phyloP scores from a whole-genome alignment of 2,888 invertebrate species.

The Linnaemya vulpina region DNA sequence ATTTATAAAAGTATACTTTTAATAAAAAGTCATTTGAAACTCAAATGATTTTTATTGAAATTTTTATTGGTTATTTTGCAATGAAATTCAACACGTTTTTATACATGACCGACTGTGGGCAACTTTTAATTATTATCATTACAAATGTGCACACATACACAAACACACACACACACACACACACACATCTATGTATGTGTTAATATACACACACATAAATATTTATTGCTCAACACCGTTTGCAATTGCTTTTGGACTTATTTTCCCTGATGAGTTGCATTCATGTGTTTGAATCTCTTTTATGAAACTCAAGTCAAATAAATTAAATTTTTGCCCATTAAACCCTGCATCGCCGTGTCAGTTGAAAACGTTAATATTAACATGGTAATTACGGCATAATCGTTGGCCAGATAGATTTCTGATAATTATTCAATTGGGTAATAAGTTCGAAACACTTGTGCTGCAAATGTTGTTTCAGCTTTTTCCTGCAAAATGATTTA shows the following conservation, averaged over 20 bases:
- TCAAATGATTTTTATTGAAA: no score
- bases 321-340: not conserved
- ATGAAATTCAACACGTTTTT: no score
- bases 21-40: no score
- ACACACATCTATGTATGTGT: no score
- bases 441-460: not conserved
- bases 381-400: not conserved
- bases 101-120: no score
- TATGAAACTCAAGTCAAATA: slow-evolving; percentile 10
- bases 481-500: slow-evolving; percentile 6
- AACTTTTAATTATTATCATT: no score
- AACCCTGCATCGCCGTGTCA: not conserved
- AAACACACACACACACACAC: not conserved
- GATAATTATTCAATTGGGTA: slow-evolving; percentile 31
- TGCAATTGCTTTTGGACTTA: slow-evolving; percentile 32
- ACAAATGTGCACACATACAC: not conserved
- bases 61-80: no score
- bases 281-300: not conserved
- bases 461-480: not conserved
- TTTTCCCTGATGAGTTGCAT: slow-evolving; percentile 5
- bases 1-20: no score
- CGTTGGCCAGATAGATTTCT: slow-evolving; percentile 17
- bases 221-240: not conserved
- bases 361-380: slow-evolving; percentile 11
- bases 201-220: not conserved